Percentiles rank a stretch among this genome's conserved stretches.
Conservation (phyloP, 2,113 vertebrate species). For the Heloderma charlesbogerti region DNA sequence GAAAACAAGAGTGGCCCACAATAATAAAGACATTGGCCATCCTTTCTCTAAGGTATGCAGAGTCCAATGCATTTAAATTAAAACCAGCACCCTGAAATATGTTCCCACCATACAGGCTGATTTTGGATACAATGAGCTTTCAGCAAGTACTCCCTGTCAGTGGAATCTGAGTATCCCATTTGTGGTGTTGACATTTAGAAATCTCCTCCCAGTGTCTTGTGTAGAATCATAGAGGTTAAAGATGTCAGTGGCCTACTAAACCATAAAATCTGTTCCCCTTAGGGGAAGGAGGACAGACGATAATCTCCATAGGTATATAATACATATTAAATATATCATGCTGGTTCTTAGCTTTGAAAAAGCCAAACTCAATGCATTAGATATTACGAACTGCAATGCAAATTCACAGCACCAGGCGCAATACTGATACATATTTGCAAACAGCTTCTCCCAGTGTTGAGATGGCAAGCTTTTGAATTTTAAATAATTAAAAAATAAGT, state of each 20-base stretch:
- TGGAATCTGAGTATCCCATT: neutral
- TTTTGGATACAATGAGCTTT: neutral
- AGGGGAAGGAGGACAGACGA: neutral
- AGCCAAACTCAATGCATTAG: neutral
- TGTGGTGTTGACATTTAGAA: neutral
- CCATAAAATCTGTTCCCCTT: slow-evolving; percentile 11
- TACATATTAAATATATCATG: slow-evolving; percentile 5
- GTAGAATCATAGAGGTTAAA: neutral
- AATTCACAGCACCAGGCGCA: neutral
- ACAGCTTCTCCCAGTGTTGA: neutral
- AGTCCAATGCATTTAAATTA: neutral
- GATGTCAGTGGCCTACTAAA: neutral
- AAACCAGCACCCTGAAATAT: neutral
- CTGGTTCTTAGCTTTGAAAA: slow-evolving; percentile 9
- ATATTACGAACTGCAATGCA: neutral
- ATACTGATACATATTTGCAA: neutral
- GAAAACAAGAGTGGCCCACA: neutral
- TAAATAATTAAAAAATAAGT: slow-evolving; percentile 21
- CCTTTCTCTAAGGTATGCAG: neutral
- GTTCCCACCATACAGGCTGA: neutral
- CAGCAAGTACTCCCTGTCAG: neutral
- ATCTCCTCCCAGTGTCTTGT: neutral
- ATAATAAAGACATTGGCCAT: neutral
- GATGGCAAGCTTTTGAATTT: slow-evolving; percentile 16
- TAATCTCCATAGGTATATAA: slow-evolving; percentile 12